These are phyloP conservation scores for Brachypteracias leptosomus DNA, from an alignment of 2,113 vertebrate genomes.

Conservation along the genomic window DNA sequence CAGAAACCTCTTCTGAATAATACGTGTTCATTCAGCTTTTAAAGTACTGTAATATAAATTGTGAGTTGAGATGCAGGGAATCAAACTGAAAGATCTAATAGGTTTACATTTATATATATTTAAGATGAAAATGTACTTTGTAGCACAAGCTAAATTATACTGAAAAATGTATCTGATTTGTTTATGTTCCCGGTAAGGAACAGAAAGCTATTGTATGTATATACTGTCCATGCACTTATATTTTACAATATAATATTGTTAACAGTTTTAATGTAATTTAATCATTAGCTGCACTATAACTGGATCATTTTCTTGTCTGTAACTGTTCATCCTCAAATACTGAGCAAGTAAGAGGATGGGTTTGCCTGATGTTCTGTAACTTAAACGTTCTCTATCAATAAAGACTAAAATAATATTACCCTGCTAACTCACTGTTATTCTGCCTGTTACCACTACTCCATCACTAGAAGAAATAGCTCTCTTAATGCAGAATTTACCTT, in stretches of 20 bases:
- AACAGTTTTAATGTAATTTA: conserved; percentile 26
- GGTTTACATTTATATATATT: conserved; percentile 19
- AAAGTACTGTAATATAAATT: conserved; percentile 18
- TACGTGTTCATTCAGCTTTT: conserved; percentile 5
- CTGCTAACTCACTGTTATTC: not conserved
- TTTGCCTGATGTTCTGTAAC: conserved; percentile 46
- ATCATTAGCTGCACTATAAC: conserved; percentile 1
- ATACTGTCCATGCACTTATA: not conserved
- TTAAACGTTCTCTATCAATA: conserved; percentile 61
- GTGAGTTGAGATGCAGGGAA: not conserved
- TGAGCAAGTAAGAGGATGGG: not conserved
- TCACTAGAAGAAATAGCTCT: not conserved
- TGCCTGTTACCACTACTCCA: not conserved
- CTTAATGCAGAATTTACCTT: not conserved
- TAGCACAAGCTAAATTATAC: conserved; percentile 15
- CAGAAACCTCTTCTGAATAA: not conserved
- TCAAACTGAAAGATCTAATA: not conserved
- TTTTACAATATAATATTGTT: conserved; percentile 52
- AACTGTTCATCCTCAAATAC: conserved; percentile 18
- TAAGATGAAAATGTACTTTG: conserved; percentile 30
- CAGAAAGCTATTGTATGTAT: conserved; percentile 40
- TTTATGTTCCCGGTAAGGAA: conserved; percentile 31
- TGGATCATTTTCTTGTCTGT: conserved; percentile 52
- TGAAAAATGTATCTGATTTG: not conserved
- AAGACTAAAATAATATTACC: conserved; percentile 44